Evolutionary conservation across 2,113 vertebrate genomes (phyloP).

Genomic region (Aegotheles bennettii): DNA sequence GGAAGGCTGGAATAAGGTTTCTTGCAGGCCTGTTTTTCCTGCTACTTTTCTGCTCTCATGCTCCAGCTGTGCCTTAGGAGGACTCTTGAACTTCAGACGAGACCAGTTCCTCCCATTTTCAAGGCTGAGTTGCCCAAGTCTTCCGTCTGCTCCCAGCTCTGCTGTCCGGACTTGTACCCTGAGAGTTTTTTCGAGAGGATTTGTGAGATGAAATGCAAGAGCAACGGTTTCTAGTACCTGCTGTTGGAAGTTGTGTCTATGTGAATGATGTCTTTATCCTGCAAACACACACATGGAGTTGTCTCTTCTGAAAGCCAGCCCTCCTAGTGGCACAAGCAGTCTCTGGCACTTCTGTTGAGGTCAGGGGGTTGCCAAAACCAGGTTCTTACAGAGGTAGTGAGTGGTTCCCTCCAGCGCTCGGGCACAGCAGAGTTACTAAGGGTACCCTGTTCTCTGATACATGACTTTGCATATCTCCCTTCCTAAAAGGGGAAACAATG

Average conservation of each 20-base stretch:
- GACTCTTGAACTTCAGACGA: not conserved
- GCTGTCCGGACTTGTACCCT: not conserved
- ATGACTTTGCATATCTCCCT: rapidly evolving
- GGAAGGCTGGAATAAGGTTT: constrained; percentile 5
- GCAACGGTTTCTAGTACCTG: not conserved
- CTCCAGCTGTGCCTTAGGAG: not conserved
- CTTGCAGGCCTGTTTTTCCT: constrained; percentile 3
- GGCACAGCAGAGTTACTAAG: not conserved
- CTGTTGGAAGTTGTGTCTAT: rapidly evolving
- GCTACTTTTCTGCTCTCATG: not conserved
- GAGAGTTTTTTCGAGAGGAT: not conserved
- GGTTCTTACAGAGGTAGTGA: rapidly evolving
- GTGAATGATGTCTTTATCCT: not conserved
- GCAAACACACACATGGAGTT: not conserved
- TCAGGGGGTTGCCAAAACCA: not conserved
- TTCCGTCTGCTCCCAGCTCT: not conserved
- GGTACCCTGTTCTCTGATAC: not conserved
- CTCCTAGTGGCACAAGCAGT: rapidly evolving
- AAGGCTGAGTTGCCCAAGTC: not conserved
- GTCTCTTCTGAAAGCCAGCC: not conserved
- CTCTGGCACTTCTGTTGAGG: not conserved
- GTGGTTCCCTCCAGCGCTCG: not conserved
- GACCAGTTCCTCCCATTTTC: not conserved
- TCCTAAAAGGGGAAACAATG: not conserved
- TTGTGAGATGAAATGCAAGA: not conserved